These are phyloP conservation scores for Trachelus tabidus DNA, from an alignment of 2,888 invertebrate species.

Conservation along the genomic window DNA sequence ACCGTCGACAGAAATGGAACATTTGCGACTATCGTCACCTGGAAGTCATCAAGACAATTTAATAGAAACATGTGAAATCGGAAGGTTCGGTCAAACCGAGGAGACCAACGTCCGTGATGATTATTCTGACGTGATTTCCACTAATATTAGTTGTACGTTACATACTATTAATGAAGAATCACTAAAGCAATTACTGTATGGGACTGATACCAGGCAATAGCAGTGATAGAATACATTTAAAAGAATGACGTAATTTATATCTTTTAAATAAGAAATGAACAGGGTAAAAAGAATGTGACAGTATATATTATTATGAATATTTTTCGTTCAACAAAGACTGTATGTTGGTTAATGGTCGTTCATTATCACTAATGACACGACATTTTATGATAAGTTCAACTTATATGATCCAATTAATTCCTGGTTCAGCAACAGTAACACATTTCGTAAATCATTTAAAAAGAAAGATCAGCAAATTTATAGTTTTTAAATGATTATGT, in stretches of 20 bases:
- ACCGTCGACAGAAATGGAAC: constrained; percentile 75
- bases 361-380: background rate
- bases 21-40: constrained; percentile 70
- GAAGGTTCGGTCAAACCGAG: constrained; percentile 26
- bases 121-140: constrained; percentile 27
- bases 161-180: constrained; percentile 69
- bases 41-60: constrained; percentile 29
- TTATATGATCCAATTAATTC: background rate
- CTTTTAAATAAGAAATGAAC: background rate
- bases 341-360: background rate
- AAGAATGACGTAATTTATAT: no score
- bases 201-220: constrained; percentile 36
- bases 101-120: constrained; percentile 30
- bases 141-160: constrained; percentile 38
- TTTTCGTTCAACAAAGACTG: background rate
- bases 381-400: background rate
- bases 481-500: background rate
- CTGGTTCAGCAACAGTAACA: background rate
- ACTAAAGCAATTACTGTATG: constrained; percentile 66
- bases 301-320: background rate
- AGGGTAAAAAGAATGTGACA: background rate
- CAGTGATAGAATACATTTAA: background rate
- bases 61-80: constrained; percentile 17
- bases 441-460: background rate
- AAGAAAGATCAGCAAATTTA: background rate